Conservation (phyloP, 2,113 vertebrate genomes). For the Elephantulus edwardii region DNA sequence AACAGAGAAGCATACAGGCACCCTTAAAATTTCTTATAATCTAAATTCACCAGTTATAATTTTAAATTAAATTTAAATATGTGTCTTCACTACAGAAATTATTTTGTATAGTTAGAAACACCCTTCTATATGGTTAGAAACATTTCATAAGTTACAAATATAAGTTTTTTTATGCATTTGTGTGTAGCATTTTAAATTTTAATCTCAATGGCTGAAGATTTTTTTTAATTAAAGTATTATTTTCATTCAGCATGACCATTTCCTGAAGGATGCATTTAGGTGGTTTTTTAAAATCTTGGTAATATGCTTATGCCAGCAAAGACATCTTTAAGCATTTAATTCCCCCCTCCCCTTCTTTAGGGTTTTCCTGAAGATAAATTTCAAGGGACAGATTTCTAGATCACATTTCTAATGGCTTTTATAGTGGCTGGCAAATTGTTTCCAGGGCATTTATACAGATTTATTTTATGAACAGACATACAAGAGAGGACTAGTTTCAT, state of each 20-base stretch:
- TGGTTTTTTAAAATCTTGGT: background rate
- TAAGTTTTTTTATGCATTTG: background rate
- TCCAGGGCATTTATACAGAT: background rate
- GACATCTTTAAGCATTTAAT: background rate
- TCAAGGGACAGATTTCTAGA: slow-evolving; percentile 13
- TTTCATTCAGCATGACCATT: background rate
- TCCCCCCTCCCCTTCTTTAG: background rate
- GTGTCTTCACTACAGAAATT: background rate
- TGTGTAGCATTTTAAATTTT: background rate
- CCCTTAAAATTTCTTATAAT: background rate
- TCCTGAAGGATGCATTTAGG: background rate
- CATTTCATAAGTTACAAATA: too few relatives aligned
- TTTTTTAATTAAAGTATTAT: background rate
- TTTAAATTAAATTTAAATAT: background rate
- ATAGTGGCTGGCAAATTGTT: background rate
- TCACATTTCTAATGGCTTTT: background rate
- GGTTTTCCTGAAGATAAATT: background rate
- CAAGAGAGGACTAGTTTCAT: background rate
- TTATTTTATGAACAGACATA: background rate
- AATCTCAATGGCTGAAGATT: slow-evolving; percentile 3
- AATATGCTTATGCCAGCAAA: background rate
- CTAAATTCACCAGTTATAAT: background rate
- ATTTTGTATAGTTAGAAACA: background rate
- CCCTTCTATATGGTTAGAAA: too few relatives aligned
- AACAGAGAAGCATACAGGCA: background rate